A percentile compares a stretch with the other conserved stretches of the same genome.
Evolutionary conservation across 2,888 invertebrate genomes (phyloP).

Genomic region (Stictocephala bisonia): DNA sequence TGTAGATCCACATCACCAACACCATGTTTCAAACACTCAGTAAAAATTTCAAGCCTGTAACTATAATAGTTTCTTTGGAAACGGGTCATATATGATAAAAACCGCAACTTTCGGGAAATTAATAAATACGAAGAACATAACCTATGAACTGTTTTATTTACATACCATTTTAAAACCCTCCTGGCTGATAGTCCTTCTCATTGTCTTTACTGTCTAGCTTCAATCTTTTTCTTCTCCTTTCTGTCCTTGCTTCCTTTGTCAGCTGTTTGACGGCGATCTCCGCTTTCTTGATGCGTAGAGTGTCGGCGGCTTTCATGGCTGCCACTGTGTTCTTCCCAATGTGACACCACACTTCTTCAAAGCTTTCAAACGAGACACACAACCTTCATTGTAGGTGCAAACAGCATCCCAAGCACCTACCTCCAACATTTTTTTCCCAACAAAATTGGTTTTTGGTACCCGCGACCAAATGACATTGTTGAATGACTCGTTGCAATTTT

Average conservation of each 20-base stretch:
- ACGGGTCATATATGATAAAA: neutral
- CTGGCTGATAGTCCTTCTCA: neutral
- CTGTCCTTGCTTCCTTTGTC: slow-evolving; percentile 8
- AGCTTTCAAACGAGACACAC: neutral
- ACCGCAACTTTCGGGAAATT: neutral
- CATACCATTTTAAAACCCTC: neutral
- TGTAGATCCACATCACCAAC: neutral
- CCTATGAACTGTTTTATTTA: neutral
- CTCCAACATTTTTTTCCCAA: neutral
- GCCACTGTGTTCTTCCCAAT: neutral
- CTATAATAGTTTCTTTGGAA: slow-evolving; percentile 31
- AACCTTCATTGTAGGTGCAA: neutral
- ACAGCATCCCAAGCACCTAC: neutral
- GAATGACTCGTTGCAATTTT: neutral
- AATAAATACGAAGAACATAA: neutral
- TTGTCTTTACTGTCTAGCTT: neutral
- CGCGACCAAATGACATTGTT: slow-evolving; percentile 4
- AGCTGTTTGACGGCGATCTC: neutral
- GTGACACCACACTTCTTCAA: neutral
- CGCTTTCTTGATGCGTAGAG: neutral
- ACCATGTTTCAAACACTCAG: neutral
- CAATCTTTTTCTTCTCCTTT: neutral
- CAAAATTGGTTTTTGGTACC: slow-evolving; percentile 33
- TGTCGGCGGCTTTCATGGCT: neutral
- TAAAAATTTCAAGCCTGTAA: neutral